Base-by-base conservation (phyloP, 2,888 invertebrate genomes). In the Cynaeus angustus region DNA sequence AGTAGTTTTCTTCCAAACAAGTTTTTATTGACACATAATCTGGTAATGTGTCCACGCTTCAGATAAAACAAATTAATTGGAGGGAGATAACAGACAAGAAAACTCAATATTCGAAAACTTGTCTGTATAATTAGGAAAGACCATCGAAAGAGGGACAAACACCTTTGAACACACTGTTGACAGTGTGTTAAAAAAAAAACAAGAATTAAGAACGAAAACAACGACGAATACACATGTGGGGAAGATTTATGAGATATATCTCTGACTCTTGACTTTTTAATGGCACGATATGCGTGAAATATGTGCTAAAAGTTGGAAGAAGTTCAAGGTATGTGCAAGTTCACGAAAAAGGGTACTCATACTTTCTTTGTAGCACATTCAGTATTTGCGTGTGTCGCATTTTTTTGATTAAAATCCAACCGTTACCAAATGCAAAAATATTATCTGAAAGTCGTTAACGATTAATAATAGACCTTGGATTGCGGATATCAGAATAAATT, bases 21-120 rank as follows among this genome's bases (percentile, higher is more conserved):
- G 59, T 59, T 59, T 58, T 59, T 59, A 59, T 46, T 46, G 45
- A 59, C 59, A 59, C 30, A 14, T 46, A 41, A 59, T 59, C 59
- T 46, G 30, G 46, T 59, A 59, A 59, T n/a, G 46, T 59, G 68
- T 66, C 59, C 67, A 71, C 72, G 72, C 48, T 50, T 50, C 14
- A 50, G 62, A 62, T 62, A 62, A 50, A 26, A 61, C 61, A 48
- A 61, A 61, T 61, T 61, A 61, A 62, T 62, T 62, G 62, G 37
- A 16, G n/a, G 9, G 10, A 37, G 62, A 62, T 62, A 62, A 41
- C 8, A 14, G 50, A 62, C 48, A 62, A 62, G 50, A 46, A 61
- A 61, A 61, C 46, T 14, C 61, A 61, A 61, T 61, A 61, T 46
- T 61, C 41, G 45, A 16, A 48, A 48, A 26, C 28, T 33, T 33